Base-by-base conservation (phyloP, 1,140 invertebrate genomes). In the Drosophila kepulauana region DNA sequence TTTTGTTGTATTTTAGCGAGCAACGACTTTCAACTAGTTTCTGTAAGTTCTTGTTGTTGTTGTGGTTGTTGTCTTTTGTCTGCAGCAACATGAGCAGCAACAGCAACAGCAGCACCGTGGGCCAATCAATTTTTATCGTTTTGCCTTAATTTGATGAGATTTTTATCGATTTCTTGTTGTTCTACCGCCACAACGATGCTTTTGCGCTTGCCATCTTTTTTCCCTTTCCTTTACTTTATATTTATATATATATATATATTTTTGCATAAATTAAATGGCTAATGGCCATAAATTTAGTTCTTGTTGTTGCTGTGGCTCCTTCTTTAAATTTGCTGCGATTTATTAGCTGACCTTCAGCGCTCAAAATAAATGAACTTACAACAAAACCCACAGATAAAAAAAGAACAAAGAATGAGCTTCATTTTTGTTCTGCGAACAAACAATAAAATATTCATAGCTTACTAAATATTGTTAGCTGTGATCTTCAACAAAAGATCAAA, bases 91-190 rank as follows among this genome's bases (percentile, higher is more conserved):
- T 16, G n/a, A 49, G 10, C 48, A 49, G 20, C 48, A 16, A 11
- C 48, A 49, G 15, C 48, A 49, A 10, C 15, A 49, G 7, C 16
- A 51, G 33, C 59, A 58, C 51, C 63, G 54, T 81, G 63, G 79
- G 46, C 79, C 82, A 86, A 86, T 86, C 76, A 87, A 82, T 72
- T 87, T 87, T 87, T 87, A 87, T 82, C 79, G 82, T 82, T 87
- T 82, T 87, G 84, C 76, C 54, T 87, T 87, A 88, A 87, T 82
- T 87, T 87, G 76, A 87, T 87, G 79, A 82, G 82, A 88, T 87
- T 87, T 87, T 87, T 87, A 87, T 87, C 77, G 79, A 77, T 68
- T 78, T 87, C 66, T 78, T 73, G 74, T 63, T 73, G 74, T 63
- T 74, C 51, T 63, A 33, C 33, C 30, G 13, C 11, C 35, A 3